Evolutionary conservation across 1,140 invertebrate genomes (phyloP).

Genomic region (Caligus rogercresseyi): DNA sequence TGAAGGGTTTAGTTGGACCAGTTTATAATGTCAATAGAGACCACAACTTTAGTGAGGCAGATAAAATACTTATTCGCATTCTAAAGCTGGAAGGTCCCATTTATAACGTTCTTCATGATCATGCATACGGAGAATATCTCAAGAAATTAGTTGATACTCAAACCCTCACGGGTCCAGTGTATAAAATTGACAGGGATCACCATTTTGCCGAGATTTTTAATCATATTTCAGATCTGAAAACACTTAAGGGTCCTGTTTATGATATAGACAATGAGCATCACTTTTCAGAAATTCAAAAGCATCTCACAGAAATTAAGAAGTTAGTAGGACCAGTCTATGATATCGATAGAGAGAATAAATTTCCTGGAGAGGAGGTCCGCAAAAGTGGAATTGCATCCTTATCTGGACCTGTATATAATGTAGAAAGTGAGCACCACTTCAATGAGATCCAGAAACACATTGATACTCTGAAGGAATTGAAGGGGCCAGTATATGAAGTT

Average conservation of each 20-base stretch:
- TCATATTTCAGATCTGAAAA: constrained; percentile 4
- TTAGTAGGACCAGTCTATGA: constrained; percentile 2
- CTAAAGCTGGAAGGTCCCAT: constrained; percentile 9
- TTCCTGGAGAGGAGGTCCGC: not conserved
- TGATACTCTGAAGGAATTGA: not conserved
- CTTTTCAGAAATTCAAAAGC: not conserved
- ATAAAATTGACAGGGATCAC: constrained; percentile 15
- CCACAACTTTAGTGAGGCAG: constrained; percentile 14
- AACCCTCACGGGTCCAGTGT: constrained; percentile 9
- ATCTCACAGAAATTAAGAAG: constrained; percentile 11
- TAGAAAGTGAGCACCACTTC: constrained; percentile 12
- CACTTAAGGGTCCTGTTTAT: constrained; percentile 14
- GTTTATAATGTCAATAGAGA: constrained; percentile 12
- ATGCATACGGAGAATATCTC: not conserved
- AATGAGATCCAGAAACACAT: constrained; percentile 3
- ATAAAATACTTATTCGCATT: not conserved
- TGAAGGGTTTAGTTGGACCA: constrained; percentile 11
- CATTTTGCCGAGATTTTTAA: constrained; percentile 8
- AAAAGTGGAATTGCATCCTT: not conserved
- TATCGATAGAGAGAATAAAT: constrained; percentile 3
- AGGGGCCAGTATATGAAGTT: constrained; percentile 16
- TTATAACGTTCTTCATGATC: constrained; percentile 15
- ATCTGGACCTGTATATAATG: constrained; percentile 6
- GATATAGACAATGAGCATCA: constrained; percentile 5
- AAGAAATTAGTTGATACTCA: not conserved